A percentile compares a stretch with the other conserved stretches of the same genome.
Evolutionary conservation across 1,140 invertebrate genomes (phyloP).

Genomic region (Drosophila setifemur): DNA sequence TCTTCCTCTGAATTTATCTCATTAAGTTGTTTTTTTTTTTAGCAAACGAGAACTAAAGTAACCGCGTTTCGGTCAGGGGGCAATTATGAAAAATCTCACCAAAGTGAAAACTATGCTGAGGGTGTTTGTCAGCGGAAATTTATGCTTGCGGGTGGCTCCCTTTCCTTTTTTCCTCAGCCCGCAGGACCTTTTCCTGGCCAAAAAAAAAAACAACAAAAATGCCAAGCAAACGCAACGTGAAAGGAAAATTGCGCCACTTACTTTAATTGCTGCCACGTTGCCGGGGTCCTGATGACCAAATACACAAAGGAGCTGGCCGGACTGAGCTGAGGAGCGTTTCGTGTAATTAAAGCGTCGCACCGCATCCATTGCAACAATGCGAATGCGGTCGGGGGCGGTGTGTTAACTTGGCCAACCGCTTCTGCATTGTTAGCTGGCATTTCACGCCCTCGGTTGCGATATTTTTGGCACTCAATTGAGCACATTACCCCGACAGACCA

Average conservation of each 20-base stretch:
- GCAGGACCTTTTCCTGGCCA: slow-evolving; percentile 6
- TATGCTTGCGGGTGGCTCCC: slow-evolving; percentile 25
- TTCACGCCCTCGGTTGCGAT: slow-evolving; percentile 10
- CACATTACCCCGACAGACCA: slow-evolving; percentile 26
- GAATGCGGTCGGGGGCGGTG: neutral
- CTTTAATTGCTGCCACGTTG: slow-evolving; percentile 44
- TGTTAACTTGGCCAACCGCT: slow-evolving; percentile 25
- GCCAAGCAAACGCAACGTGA: slow-evolving; percentile 9
- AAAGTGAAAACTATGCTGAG: slow-evolving; percentile 35
- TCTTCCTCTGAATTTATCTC: no score
- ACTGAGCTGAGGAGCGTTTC: slow-evolving; percentile 10
- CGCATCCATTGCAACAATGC: slow-evolving; percentile 33
- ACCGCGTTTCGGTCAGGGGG: neutral
- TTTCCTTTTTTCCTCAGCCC: neutral
- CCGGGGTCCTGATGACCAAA: slow-evolving; percentile 9
- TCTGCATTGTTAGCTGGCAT: slow-evolving; percentile 12
- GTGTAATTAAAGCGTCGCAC: slow-evolving; percentile 34
- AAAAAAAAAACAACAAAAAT: slow-evolving; percentile 40
- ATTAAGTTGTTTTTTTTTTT: no score
- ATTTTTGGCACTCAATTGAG: slow-evolving; percentile 44
- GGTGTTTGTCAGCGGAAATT: slow-evolving; percentile 40
- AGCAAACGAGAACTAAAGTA: no score
- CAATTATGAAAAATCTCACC: slow-evolving; percentile 41
- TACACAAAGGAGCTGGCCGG: slow-evolving; percentile 29
- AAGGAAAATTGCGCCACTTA: slow-evolving; percentile 43